phyloP scores from a whole-genome alignment of 2,113 vertebrate species.

The Aythya baeri region DNA sequence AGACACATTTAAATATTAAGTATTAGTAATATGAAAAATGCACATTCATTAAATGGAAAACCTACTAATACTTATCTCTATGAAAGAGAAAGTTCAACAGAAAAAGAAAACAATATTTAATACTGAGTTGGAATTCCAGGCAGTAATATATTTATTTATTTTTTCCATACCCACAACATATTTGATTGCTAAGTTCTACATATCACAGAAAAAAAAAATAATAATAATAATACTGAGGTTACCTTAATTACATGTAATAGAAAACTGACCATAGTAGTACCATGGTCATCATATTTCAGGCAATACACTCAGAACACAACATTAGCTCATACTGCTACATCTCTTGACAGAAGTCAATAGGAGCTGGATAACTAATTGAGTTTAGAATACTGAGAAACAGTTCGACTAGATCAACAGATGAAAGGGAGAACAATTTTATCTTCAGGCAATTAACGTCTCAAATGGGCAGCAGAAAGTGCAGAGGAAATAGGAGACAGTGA shows the following conservation, averaged over 20 bases:
- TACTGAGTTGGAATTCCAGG: background rate
- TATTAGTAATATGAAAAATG: background rate
- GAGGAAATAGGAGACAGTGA: background rate
- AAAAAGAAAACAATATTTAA: background rate
- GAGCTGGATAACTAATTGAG: background rate
- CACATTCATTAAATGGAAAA: background rate
- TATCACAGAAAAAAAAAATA: background rate
- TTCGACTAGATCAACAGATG: background rate
- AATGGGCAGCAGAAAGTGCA: background rate
- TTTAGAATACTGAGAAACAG: background rate
- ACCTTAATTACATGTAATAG: background rate
- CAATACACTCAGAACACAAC: background rate
- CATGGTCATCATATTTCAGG: background rate
- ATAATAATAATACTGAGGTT: background rate
- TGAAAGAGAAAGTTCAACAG: background rate
- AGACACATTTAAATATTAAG: background rate
- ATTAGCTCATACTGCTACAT: background rate
- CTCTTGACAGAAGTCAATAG: background rate
- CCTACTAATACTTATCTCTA: background rate
- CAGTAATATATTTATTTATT: background rate
- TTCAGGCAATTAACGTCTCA: background rate
- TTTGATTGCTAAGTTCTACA: background rate
- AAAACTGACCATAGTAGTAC: background rate
- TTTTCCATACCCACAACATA: background rate
- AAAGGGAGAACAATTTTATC: background rate